Base-by-base conservation (phyloP, 2,888 invertebrate genomes). In the Epinotia brunnichana region DNA sequence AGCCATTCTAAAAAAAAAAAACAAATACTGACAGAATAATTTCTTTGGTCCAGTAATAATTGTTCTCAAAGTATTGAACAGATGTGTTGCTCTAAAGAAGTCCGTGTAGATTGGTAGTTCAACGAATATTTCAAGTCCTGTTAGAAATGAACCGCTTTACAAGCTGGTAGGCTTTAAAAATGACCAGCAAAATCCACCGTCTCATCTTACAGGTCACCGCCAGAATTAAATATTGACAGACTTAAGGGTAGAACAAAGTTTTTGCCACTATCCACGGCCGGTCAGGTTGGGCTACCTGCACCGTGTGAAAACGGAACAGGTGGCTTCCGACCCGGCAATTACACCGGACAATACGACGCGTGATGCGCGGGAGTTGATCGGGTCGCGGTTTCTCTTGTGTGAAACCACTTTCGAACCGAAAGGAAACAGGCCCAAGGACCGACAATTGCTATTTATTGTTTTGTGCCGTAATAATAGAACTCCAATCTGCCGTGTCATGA, bases 281-380 rank as follows among this genome's bases (percentile, higher is more conserved):
- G 78, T 76, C 80, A 83, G 82, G 78, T 82, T 81, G 80, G 80
- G 80, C 84, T 90, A 90, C 91, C 91, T 91, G 92, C 73, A 86
- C 83, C 91, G 93, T 93, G 93, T 92, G 93, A 93, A 92, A 89
- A 88, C 84, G 79, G 86, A 91, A 93, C 92, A 93, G 92, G 92
- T 92, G 92, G 81, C 86, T 85, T 83, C 80, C 86, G 86, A 83
- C 80, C 83, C 81, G 81, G 86, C 90, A 91, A 92, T 91, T 91
- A 90, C 86, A 85, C 76, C 83, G 88, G 88, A 90, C 90, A 90
- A 90, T 87, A 77, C 80, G 82, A 81, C 84, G 86, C 85, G 87
- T 88, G 87, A 86, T 87, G 88, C 87, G 88, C 89, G 81, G 83
- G 88, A 87, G 88, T 89, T 78, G 82, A 82, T 80, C 56, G 73